These are phyloP conservation scores for Pocillopora damicornis DNA, from an alignment of 64 coral and sea anemone genomes.

Conservation along the genomic window DNA sequence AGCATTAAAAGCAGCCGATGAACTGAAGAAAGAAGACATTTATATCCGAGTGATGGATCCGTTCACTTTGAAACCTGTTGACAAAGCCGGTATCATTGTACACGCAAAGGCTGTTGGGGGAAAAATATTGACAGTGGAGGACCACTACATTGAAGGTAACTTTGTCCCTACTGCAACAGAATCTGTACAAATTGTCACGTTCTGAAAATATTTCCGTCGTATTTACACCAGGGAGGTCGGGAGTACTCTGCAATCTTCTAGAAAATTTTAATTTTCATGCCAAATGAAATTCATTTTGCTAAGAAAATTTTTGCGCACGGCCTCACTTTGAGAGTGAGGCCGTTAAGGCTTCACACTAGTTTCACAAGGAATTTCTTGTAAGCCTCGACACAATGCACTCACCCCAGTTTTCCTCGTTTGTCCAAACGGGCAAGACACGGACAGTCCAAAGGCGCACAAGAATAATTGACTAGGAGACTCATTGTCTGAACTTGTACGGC, in stretches of 20 bases:
- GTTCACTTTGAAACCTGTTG: conserved; percentile 93
- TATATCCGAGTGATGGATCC: conserved; percentile 74
- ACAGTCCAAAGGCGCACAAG: too few relatives aligned
- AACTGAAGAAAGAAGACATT: conserved; percentile 49
- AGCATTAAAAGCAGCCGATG: conserved; percentile 74
- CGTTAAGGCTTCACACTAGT: too few relatives aligned
- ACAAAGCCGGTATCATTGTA: conserved; percentile 66
- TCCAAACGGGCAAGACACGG: too few relatives aligned
- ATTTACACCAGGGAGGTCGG: too few relatives aligned
- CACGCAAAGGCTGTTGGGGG: conserved; percentile 74
- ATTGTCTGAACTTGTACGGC: too few relatives aligned
- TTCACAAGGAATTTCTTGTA: too few relatives aligned
- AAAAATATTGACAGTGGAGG: conserved; percentile 83
- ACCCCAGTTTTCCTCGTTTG: too few relatives aligned
- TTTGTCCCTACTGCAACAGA: background rate
- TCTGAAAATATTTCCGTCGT: background rate
- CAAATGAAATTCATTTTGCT: too few relatives aligned
- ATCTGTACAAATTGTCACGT: background rate
- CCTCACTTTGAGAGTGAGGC: too few relatives aligned
- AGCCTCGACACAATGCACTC: too few relatives aligned
- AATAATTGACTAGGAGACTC: too few relatives aligned
- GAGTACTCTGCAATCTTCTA: background rate
- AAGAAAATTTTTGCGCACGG: too few relatives aligned
- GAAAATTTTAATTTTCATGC: background rate
- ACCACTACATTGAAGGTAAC: conserved; percentile 94